A percentile compares a stretch with the other conserved stretches of the same genome.
Conservation (phyloP, 2,888 invertebrate species). For the Onthophagus sagittarius region DNA sequence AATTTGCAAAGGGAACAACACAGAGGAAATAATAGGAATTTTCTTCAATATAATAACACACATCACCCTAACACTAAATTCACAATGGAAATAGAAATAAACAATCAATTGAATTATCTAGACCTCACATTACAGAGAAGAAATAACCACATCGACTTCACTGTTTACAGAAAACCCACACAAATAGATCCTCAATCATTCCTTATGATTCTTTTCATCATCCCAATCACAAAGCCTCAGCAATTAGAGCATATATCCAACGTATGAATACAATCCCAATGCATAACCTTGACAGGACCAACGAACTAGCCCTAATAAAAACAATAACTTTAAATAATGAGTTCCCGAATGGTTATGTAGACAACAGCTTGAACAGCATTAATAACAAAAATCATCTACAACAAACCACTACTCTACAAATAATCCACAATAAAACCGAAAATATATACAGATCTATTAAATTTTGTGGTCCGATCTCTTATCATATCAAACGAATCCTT, state of each 20-base stretch:
- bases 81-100: background rate
- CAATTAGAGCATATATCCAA: background rate
- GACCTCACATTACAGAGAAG: background rate
- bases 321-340: too few relatives aligned
- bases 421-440: too few relatives aligned
- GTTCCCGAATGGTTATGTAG: too few relatives aligned
- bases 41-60: background rate
- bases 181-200: background rate
- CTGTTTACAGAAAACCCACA: background rate
- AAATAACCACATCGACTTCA: background rate
- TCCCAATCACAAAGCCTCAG: background rate
- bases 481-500: too few relatives aligned
- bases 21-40: background rate
- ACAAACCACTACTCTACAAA: too few relatives aligned
- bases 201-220: background rate
- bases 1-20: background rate
- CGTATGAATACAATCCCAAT: too few relatives aligned
- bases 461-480: too few relatives aligned
- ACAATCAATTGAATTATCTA: background rate
- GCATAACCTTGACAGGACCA: too few relatives aligned
- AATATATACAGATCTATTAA: too few relatives aligned
- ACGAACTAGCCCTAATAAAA: too few relatives aligned
- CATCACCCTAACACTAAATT: background rate
- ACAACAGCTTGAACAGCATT: too few relatives aligned
- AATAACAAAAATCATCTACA: too few relatives aligned